Base-by-base conservation (phyloP, 2,888 invertebrate genomes). In the Parnassius apollo region DNA sequence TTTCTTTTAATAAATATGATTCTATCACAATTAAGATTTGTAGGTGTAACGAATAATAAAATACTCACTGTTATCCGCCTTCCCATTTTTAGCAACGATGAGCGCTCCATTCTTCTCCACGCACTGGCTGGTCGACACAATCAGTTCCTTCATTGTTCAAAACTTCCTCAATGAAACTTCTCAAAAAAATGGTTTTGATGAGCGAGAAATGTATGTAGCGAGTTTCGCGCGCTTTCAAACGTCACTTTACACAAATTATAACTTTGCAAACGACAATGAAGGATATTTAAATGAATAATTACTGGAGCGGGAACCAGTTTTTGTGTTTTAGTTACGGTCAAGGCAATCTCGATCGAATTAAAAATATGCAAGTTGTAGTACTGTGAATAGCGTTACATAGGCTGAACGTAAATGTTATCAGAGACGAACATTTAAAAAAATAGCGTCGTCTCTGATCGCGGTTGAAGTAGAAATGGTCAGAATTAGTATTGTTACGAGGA, bases 131-230 rank as follows among this genome's bases (percentile, higher is more conserved):
- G 82, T 75, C 8, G 85, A 74, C 49, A 86, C 84, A n/a, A 71
- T 74, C 64, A 90, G 74, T 74, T 89, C 90, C 87, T 86, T 91
- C 90, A 91, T 90, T 72, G 62, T 83, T 72, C 66, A 61, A 66
- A 59, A 59, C 8, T 57, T 59, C 22, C n/a, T 10, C 49, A 42
- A 12, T 13, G n/a, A 59, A 59, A 42, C 25, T 18, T 18, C 1
- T 18, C 18, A 18, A 18, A 18, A 18, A 18, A 50, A 8, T 58
- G 22, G 46, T 2, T 25, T 64, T 70, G 69, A 58, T 63, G 66
- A 65, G 65, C 66, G 68, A 18, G 18, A 52, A 62, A 49, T 63
- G 64, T 67, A 65, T 65, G 61, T 35, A 35, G 64, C 63, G 66
- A 64, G 66, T 70, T 86, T 85, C 81, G 83, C 89, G 88, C 85